Evolutionary conservation across 2,888 invertebrate genomes (phyloP).

Genomic region (Phyto melanocephala): DNA sequence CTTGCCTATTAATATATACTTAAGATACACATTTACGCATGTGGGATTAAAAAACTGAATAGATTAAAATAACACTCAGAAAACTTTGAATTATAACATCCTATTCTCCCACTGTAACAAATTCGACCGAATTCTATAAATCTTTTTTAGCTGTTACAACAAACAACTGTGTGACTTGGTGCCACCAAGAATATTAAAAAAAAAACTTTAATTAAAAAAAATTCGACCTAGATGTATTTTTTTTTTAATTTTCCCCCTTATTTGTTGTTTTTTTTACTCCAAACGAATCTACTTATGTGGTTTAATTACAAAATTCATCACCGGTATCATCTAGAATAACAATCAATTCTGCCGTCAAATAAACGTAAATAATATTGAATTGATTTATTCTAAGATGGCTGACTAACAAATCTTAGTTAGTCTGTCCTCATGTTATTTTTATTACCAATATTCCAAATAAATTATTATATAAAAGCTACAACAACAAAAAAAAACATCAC

Average conservation of each 20-base stretch:
- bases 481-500: not conserved
- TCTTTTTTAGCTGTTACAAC: too few species aligned
- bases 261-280: not conserved
- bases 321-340: constrained; percentile 6
- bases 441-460: constrained; percentile 7
- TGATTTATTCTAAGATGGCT: constrained; percentile 39
- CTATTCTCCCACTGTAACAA: too few species aligned
- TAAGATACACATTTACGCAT: too few species aligned
- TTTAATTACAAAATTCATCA: constrained; percentile 30
- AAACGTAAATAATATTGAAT: constrained; percentile 31
- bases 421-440: constrained; percentile 15
- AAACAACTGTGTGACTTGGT: too few species aligned
- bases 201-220: not conserved
- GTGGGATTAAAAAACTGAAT: too few species aligned
- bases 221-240: not conserved
- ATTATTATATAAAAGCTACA: constrained; percentile 10
- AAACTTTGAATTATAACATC: too few species aligned
- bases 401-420: not conserved
- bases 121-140: too few species aligned
- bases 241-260: not conserved
- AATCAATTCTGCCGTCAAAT: constrained; percentile 44
- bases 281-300: not conserved
- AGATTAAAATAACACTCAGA: too few species aligned
- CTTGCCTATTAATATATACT: too few species aligned
- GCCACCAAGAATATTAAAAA: too few species aligned